A percentile compares a stretch with the other conserved stretches of the same genome.
These are phyloP conservation scores for Telmatherina bonti DNA, from an alignment of 2,797 vertebrate species.

Conservation along the genomic window DNA sequence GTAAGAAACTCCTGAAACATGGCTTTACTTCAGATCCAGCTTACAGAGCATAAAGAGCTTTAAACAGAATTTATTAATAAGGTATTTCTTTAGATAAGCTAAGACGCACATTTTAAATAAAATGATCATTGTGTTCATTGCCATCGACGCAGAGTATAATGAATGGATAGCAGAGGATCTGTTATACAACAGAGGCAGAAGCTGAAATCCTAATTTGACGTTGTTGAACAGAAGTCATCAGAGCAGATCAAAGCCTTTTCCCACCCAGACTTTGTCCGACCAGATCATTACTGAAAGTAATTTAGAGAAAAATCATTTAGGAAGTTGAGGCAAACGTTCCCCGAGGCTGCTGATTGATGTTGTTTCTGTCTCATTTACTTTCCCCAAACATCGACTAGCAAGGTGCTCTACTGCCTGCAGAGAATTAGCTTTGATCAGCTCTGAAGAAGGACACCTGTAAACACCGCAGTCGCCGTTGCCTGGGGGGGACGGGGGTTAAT, in stretches of 20 bases:
- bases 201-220: constrained; percentile 2
- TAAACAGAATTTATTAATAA: too few species aligned
- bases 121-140: neutral
- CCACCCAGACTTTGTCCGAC: constrained; percentile 22
- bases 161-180: constrained; percentile 2
- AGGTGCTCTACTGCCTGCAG: constrained; percentile 27
- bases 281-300: constrained; percentile 19
- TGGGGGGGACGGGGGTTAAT: constrained; percentile 16
- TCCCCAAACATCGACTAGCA: constrained; percentile 30
- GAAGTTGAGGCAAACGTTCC: constrained; percentile 26
- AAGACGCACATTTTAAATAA: neutral
- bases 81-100: too few species aligned
- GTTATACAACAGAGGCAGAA: constrained; percentile 33
- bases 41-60: neutral
- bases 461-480: too few species aligned
- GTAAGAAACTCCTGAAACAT: constrained; percentile 67
- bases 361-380: constrained; percentile 54
- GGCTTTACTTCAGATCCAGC: constrained; percentile 11
- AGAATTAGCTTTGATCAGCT: constrained; percentile 58
- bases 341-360: constrained; percentile 36
- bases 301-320: constrained; percentile 19
- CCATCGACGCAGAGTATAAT: constrained; percentile 15
- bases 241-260: constrained; percentile 24
- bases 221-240: neutral
- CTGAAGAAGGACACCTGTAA: constrained; percentile 50